phyloP scores from a whole-genome alignment of 2,113 vertebrate species.

The Engystomops pustulosus region DNA sequence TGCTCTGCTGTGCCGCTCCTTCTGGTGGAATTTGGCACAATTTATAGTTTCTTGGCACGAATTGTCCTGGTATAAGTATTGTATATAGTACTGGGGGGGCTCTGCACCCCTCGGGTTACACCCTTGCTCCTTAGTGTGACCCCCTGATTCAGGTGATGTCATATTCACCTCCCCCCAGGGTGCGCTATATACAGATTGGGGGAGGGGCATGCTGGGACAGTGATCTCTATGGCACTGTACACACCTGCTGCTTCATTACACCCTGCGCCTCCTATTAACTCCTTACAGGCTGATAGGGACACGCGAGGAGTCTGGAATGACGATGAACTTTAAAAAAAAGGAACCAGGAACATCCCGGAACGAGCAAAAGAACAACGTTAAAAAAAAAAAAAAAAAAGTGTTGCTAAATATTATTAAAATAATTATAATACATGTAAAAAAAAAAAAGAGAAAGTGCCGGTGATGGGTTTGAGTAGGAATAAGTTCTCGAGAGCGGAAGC shows the following conservation, averaged over 20 bases:
- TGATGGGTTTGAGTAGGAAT: slow-evolving; percentile 42
- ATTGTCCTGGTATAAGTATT: no score
- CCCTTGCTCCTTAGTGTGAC: no score
- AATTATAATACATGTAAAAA: slow-evolving; percentile 58
- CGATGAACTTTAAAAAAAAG: not conserved
- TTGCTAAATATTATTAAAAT: slow-evolving; percentile 60
- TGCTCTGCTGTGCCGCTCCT: not conserved
- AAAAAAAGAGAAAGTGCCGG: slow-evolving; percentile 54
- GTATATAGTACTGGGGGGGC: no score
- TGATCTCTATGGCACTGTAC: not conserved
- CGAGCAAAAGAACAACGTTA: slow-evolving; percentile 42
- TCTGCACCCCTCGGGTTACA: no score
- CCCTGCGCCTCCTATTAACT: not conserved
- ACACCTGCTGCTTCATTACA: not conserved
- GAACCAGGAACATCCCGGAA: not conserved
- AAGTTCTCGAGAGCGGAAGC: slow-evolving; percentile 47
- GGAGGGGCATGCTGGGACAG: not conserved
- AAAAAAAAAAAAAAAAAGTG: slow-evolving; percentile 51
- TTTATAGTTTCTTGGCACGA: slow-evolving; percentile 17
- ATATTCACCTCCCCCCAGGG: not conserved
- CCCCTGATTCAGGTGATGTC: not conserved
- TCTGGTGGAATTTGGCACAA: slow-evolving; percentile 12
- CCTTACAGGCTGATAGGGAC: not conserved
- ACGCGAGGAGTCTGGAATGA: slow-evolving; percentile 36
- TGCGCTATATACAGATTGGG: not conserved